Evolutionary conservation across 2,113 vertebrate genomes (phyloP), one percentile per base, ranked within the genome.

Genomic region (Festucalex cinctus): DNA sequence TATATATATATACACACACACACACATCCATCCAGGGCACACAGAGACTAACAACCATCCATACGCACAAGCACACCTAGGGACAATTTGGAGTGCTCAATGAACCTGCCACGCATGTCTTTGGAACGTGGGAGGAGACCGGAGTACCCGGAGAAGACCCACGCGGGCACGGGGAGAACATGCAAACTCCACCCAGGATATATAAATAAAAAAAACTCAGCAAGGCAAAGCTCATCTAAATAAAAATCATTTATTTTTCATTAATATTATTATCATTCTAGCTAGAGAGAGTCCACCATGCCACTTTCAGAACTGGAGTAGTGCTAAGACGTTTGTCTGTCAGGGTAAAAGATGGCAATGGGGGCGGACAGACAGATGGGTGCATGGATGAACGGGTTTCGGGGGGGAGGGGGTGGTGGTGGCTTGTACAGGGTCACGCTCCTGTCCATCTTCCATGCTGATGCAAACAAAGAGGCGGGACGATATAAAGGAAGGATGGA

Each of bases 161-260:
- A n/a, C n/a, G n/a, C n/a, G n/a, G n/a, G n/a, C n/a, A n/a, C n/a
- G n/a, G n/a, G n/a, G n/a, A n/a, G n/a, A n/a, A n/a, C n/a, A n/a
- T n/a, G n/a, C n/a, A n/a, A n/a, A n/a, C n/a, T n/a, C n/a, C n/a
- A n/a, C n/a, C n/a, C n/a, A n/a, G n/a, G n/a, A n/a, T n/a, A n/a
- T n/a, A n/a, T n/a, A n/a, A n/a, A n/a, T n/a, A n/a, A 69, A 69
- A 57, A 41, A 78, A 76, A 62, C 57, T 53, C 62, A 63, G 0
- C 24, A 59, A 51, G 56, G 59, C 74, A 69, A 57, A 69, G 39
- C 77, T 85, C 81, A 86, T 84, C 87, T 91, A 92, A 92, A 93
- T 93, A 93, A 93, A 93, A 93, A 90, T 92, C 85, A 86, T 93
- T 92, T 93, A 93, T 92, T 92, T 84, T 75, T 90, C 84, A 88